Conservation (phyloP, 2,113 vertebrate species). For the Xenus cinereus region DNA sequence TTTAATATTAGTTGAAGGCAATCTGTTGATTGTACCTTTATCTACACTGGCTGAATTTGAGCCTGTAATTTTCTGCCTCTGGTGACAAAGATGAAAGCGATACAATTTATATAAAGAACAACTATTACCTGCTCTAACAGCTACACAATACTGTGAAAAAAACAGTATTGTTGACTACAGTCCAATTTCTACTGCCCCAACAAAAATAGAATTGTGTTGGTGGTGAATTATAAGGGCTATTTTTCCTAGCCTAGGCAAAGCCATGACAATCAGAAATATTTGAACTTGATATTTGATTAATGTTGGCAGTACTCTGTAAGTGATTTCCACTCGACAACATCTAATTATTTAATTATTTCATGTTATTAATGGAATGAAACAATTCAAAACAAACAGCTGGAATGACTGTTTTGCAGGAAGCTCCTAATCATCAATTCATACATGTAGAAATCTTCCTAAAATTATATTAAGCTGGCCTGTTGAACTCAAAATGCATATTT, state of each 20-base stretch:
- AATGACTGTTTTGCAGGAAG: constrained; percentile 47
- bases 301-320: constrained; percentile 19
- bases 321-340: constrained; percentile 57
- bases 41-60: background rate
- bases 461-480: constrained; percentile 64
- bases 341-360: constrained; percentile 74
- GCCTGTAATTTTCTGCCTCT: background rate
- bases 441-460: constrained; percentile 51
- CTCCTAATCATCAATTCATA: constrained; percentile 46
- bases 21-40: background rate
- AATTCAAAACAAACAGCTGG: constrained; percentile 67
- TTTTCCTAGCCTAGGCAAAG: background rate
- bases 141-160: background rate
- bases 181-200: background rate
- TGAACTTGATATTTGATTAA: constrained; percentile 58
- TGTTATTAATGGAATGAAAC: constrained; percentile 71
- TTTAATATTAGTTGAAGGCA: background rate
- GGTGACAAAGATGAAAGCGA: background rate
- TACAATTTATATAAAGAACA: background rate
- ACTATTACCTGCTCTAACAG: background rate
- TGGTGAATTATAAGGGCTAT: background rate
- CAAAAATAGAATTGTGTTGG: background rate
- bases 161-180: background rate
- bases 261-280: background rate
- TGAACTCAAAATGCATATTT: constrained; percentile 74